Percentiles rank a stretch among this genome's conserved stretches.
Conservation (phyloP, 2,888 invertebrate species). For the Agrotis segetum region DNA sequence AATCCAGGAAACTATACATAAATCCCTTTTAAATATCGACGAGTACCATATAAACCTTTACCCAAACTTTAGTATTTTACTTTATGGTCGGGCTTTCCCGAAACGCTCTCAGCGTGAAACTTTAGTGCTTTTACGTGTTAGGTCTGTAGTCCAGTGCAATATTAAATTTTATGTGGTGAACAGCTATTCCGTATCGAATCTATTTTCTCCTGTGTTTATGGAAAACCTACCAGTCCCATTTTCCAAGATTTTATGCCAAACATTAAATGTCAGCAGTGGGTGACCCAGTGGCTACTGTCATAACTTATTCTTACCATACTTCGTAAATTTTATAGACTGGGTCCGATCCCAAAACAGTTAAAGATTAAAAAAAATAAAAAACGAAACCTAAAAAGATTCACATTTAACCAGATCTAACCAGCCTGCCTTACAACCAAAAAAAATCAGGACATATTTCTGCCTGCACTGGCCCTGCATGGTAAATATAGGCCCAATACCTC, state of each 20-base stretch:
- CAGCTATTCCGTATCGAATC: slow-evolving; percentile 37
- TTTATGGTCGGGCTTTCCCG: slow-evolving; percentile 40
- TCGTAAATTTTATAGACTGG: no score
- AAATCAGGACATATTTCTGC: no score
- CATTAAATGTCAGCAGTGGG: neutral
- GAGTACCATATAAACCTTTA: slow-evolving; percentile 27
- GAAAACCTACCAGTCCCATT: slow-evolving; percentile 4
- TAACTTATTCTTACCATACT: no score
- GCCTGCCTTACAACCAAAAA: no score
- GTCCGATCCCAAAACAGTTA: no score
- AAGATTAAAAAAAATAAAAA: no score
- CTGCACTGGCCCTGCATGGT: no score
- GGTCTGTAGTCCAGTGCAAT: slow-evolving; percentile 46
- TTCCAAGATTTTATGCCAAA: slow-evolving; percentile 17
- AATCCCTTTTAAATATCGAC: slow-evolving; percentile 19
- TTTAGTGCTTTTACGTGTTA: slow-evolving; percentile 71
- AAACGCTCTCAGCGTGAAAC: slow-evolving; percentile 51
- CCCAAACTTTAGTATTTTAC: slow-evolving; percentile 43
- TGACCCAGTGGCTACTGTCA: no score
- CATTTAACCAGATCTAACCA: no score
- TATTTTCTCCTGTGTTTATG: slow-evolving; percentile 26
- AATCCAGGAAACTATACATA: neutral
- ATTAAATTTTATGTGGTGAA: slow-evolving; percentile 59
- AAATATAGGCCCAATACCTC: no score
- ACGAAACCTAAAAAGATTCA: no score